Evolutionary conservation across 2,113 vertebrate genomes (phyloP), one percentile per base, ranked within the genome.

Genomic region (Hemiprocne comata): DNA sequence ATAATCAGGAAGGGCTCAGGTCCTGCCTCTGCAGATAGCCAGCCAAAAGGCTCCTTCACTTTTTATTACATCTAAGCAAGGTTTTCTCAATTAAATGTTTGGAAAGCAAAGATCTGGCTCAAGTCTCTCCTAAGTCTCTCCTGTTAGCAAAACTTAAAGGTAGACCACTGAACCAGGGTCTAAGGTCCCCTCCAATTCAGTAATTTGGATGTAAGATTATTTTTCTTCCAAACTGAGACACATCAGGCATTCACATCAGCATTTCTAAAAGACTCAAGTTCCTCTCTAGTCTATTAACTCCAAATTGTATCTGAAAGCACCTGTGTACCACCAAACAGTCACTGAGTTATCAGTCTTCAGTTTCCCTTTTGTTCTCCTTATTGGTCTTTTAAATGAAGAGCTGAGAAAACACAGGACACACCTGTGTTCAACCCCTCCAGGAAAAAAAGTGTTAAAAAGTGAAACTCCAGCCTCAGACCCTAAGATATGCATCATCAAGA

Each of bases 341-440:
- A 24, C 36, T 48, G 26, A 20, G 33, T 9, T 75, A 50, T 87
- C 28, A 51, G n/a, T 31, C 9, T 67, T 44, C 3, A 14, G 5
- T n/a, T 87, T 58, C 11, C 58, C 64, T n/a, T 46, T 57, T 54
- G 16, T 34, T 24, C 51, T 42, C 57, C 10, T 53, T 28, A 40
- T 54, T 61, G 17, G 33, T 18, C 6, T 87, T 82, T 76, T 11
- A 58, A 61, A 26, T 24, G 11, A 50, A 72, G 25, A 78, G 54
- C 29, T 44, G 24, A 58, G 50, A 82, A 72, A 5, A 38, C 0
- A 0, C 40, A 24, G 58, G 40, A 34, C 73, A 34, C 3, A 14
- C 19, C 44, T 26, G 38, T 11, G n/a, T 20, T 31, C 76, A 55
- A 61, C 18, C 12, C 23, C 53, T 31, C 12, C 17, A 46, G 38